Conservation (phyloP, 2,113 vertebrate species). For the Pedetes capensis region DNA sequence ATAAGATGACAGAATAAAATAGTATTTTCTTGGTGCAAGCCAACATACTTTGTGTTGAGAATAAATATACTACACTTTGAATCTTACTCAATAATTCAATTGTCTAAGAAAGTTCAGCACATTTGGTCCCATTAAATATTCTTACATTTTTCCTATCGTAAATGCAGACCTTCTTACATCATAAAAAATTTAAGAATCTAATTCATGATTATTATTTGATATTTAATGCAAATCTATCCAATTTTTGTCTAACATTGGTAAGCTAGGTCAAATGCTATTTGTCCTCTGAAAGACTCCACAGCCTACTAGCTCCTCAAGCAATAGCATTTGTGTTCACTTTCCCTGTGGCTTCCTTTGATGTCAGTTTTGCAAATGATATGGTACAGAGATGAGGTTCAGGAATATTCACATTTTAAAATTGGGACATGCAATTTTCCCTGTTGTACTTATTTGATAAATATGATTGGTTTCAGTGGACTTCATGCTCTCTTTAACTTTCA, state of each 20-base stretch:
- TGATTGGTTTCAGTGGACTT: neutral
- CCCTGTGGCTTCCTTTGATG: fast-evolving
- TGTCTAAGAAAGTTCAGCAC: neutral
- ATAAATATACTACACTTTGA: neutral
- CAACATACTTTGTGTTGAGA: neutral
- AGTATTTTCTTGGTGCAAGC: neutral
- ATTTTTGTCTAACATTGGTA: neutral
- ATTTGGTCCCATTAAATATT: conserved; percentile 32
- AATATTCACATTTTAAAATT: neutral
- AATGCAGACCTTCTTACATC: neutral
- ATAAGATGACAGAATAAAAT: neutral
- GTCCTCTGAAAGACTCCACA: neutral
- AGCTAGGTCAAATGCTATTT: neutral
- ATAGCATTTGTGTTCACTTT: fast-evolving
- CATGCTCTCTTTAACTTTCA: no score
- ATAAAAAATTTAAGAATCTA: neutral
- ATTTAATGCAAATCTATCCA: neutral
- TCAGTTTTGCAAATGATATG: neutral
- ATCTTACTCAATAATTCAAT: neutral
- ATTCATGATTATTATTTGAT: neutral
- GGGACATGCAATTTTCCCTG: neutral
- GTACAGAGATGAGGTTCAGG: neutral
- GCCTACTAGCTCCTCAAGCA: fast-evolving
- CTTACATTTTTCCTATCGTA: neutral
- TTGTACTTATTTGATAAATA: neutral